Base-by-base conservation (phyloP, 2,797 vertebrate genomes). In the Sebastes taczanowskii region DNA sequence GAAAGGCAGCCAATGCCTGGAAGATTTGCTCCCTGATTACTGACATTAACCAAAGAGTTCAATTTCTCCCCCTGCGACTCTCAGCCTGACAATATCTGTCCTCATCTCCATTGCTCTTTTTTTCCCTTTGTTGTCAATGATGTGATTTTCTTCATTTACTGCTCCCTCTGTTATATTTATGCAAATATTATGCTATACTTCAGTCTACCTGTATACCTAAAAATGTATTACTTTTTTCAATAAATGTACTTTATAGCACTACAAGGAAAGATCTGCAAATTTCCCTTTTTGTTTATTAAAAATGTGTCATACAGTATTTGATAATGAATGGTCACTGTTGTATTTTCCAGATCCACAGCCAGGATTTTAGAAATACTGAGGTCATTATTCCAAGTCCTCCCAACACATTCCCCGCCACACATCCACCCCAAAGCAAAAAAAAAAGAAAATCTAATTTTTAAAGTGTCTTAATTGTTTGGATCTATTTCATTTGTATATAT, bases 131-230 rank as follows among this genome's bases (percentile, higher is more conserved):
- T 49, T 49, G 52, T 77, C 68, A 71, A 55, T 76, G 56, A 62
- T 13, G 29, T 13, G 78, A 95, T 95, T 91, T 95, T 92, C 89
- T 96, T 90, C 95, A 74, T 81, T 86, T 69, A 86, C 11, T 32
- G 5, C 53, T 70, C 10, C 6, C 16, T 75, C 23, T 52, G 34
- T 18, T 29, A 53, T 69, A 55, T 84, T 69, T 11, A 49, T 70
- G 59, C 66, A 74, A 67, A 80, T 67, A 10, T 34, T 42, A 32
- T 32, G 25, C 11, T 32, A 11, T 9, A 34, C 5, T 32, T 22
- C 2, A 4, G 30, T 4, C 1, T 60, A 61, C 22, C 53, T 29
- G 30, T 27, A 72, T 55, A 65, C 3, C 38, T 35, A 30, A 14
- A 72, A 7, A 55, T n/a, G 13, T 18, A 34, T 32, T n/a, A 16